These are phyloP conservation scores for Sinocyclocheilus maitianheensis DNA, from an alignment of 2,113 vertebrate genomes.

Conservation along the genomic window DNA sequence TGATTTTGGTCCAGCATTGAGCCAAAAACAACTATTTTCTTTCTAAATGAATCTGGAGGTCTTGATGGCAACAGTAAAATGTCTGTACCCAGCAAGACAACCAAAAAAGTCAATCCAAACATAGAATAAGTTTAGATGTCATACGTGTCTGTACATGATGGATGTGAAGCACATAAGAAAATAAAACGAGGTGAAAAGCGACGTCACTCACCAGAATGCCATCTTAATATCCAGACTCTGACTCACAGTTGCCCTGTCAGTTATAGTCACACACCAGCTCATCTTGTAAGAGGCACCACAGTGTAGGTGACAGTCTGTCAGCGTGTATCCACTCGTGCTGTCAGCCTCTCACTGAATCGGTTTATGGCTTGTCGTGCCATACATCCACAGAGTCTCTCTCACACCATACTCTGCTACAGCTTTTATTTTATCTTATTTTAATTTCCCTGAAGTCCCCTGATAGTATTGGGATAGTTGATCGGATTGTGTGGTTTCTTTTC, in stretches of 20 bases:
- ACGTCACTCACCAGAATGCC: background rate
- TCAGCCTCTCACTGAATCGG: slow-evolving; percentile 30
- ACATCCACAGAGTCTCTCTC: background rate
- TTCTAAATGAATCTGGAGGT: too few relatives aligned
- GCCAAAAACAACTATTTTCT: too few relatives aligned
- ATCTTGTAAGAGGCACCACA: slow-evolving; percentile 8
- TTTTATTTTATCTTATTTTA: background rate
- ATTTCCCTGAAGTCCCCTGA: too few relatives aligned
- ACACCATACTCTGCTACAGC: background rate
- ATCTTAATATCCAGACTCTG: background rate
- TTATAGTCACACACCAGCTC: background rate
- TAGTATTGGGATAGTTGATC: background rate
- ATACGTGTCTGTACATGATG: background rate
- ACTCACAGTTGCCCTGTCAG: slow-evolving; percentile 7
- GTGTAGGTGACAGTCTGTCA: slow-evolving; percentile 32
- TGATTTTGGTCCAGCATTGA: too few relatives aligned
- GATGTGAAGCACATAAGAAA: background rate
- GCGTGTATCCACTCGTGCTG: slow-evolving; percentile 9
- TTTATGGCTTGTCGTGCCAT: slow-evolving; percentile 26
- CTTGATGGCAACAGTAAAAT: too few relatives aligned
- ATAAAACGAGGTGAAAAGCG: background rate
- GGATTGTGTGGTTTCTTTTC: background rate
- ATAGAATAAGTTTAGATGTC: background rate
- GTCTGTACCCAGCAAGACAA: background rate
- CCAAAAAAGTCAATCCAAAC: background rate